A percentile compares a stretch with the other conserved stretches of the same genome.
Evolutionary conservation across 2,797 vertebrate genomes (phyloP).

Genomic region (Sitta carolinensis): DNA sequence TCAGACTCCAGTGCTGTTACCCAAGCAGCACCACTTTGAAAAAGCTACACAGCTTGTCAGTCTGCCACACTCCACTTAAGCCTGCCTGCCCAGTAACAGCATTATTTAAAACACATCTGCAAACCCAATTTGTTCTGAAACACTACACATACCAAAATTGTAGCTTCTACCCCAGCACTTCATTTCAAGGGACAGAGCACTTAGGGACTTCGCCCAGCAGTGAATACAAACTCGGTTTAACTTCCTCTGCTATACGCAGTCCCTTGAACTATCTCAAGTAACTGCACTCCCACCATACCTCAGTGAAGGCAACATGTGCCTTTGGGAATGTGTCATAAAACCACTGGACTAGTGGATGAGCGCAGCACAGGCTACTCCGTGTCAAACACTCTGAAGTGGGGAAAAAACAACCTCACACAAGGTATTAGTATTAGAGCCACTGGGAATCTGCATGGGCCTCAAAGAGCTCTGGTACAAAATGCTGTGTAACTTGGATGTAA

Average conservation of each 20-base stretch:
- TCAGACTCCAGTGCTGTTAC: background rate
- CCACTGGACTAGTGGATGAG: background rate
- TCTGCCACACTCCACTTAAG: background rate
- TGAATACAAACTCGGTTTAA: background rate
- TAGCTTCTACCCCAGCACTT: background rate
- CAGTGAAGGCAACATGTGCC: fast-evolving
- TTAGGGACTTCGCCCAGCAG: background rate
- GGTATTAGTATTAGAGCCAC: background rate
- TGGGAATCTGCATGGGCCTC: background rate
- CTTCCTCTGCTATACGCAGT: background rate
- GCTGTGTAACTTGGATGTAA: background rate
- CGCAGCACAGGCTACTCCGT: background rate
- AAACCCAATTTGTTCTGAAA: background rate
- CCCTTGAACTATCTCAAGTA: background rate
- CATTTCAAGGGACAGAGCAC: background rate
- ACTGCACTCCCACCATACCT: background rate
- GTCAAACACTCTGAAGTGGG: background rate
- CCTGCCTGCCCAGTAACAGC: background rate
- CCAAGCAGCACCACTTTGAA: background rate
- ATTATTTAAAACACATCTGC: background rate
- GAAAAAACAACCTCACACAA: background rate
- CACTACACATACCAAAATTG: background rate
- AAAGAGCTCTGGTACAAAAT: background rate
- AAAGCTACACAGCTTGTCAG: background rate
- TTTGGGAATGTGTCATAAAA: background rate